Percentiles rank a stretch among this genome's conserved stretches.
phyloP scores from a whole-genome alignment of 1,140 invertebrate genomes.

The Brachionus rotundiformis region DNA sequence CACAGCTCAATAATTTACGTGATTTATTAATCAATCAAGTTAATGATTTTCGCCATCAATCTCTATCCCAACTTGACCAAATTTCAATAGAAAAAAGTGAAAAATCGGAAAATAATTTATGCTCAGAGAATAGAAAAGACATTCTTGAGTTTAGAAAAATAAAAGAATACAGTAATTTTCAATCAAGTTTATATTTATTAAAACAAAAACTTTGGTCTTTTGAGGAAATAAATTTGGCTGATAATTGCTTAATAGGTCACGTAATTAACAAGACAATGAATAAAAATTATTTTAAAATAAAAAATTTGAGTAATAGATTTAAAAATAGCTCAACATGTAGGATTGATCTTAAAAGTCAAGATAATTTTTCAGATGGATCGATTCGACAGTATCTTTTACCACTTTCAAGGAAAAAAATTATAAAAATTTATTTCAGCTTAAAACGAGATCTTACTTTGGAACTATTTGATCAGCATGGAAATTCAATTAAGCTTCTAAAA shows the following conservation, averaged over 20 bases:
- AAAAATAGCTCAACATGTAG: neutral
- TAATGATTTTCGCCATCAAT: neutral
- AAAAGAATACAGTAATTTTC: neutral
- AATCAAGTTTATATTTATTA: neutral
- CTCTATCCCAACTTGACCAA: neutral
- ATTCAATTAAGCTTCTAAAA: neutral
- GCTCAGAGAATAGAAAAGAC: neutral
- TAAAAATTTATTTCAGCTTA: constrained; percentile 3
- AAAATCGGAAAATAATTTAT: neutral
- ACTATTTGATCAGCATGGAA: neutral
- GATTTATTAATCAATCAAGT: neutral
- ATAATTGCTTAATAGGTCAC: neutral
- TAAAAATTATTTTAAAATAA: constrained; percentile 46
- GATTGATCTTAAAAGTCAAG: neutral
- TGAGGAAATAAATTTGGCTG: neutral
- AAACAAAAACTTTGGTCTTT: neutral
- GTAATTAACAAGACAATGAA: neutral
- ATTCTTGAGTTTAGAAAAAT: neutral
- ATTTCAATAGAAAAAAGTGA: neutral
- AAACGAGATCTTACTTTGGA: neutral
- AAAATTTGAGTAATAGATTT: neutral
- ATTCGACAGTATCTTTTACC: neutral
- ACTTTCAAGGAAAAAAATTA: neutral
- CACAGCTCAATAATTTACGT: neutral
- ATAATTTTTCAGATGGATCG: neutral